Base-by-base conservation (phyloP, 1,140 invertebrate genomes). In the Trichonephila clavata region DNA sequence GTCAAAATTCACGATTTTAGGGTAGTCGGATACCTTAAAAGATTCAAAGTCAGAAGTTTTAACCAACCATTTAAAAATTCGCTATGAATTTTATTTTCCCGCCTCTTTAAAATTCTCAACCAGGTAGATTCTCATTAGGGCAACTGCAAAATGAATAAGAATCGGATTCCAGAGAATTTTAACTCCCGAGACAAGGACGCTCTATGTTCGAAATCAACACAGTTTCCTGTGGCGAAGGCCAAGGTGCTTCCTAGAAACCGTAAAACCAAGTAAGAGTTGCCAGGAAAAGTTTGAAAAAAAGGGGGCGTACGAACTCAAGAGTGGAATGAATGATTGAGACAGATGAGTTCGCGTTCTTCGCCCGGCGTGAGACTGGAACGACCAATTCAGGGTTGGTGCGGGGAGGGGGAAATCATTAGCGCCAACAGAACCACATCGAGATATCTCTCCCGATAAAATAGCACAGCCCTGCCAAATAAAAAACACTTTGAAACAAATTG, bases 241-340 rank as follows among this genome's bases (percentile, higher is more conserved):
- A 50, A 50, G 50, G 50, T 50, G 50, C 50, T 68, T 68, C 24
- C 24, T 27, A 24, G 71, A 77, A 32, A 77, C 71, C 13, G 27
- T 32, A 77, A 77, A 68, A 27, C 68, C 27, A 16, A 16, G 68
- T 5, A 50, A 2, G 6, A 13, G 71, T 32, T 77, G 71, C 71
- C 71, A 77, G 32, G 27, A 27, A 7, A 32, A 16, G 5, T 32
- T 24, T 0, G 24, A 6, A 32, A 32, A 77, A 77, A 77, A 20
- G 32, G 24, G 50, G 83, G 43, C 50, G 81, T 59, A 59, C 8
- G 21, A 59, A 59, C 8, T 43, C 57, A n/a, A n/a, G n/a, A n/a
- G 50, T 32, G 32, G 71, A 84, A 84, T 84, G 83, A 84, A 16
- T 84, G 83, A 84, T 84, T 57, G 83, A 84, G 83, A 84, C 83